Evolutionary conservation across 2,888 invertebrate species (phyloP), one percentile per base, ranked within the genome.

Genomic region (Drosophila nr. medialis): DNA sequence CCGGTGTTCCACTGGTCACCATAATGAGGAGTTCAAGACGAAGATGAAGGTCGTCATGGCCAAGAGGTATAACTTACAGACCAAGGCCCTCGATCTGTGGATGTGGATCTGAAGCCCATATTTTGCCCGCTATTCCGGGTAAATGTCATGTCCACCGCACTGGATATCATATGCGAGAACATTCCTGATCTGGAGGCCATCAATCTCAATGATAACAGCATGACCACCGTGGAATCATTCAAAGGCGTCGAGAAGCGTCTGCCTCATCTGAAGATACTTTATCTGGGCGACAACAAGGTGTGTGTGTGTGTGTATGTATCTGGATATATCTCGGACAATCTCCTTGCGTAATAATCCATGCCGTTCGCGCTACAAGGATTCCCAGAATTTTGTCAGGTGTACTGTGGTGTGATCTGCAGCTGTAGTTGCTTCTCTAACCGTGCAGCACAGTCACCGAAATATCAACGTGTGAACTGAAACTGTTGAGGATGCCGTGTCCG

Each of bases 151-250:
- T 90, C 95, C 56, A 94, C 95, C 13, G 96, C 96, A 0, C 93
- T 97, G 38, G 96, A 97, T 69, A 96, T 98, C 36, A 96, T 98
- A 45, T 94, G 95, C 15, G 96, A 97, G 76, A 96, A 97, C 91
- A 97, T 98, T 91, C 98, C 98, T 0, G 96, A 97, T 91, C 93
- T 97, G 50, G 95, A 95, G 90, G 97, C 97, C 0, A 92, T 98
- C 10, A 97, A 97, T 93, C 93, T 98, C 36, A 96, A 96, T 90
- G 95, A 96, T 59, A 98, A 98, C 92, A 95, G 95, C 90, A 93
- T 98, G 1, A 93, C 95, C 75, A 94, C 94, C 10, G 92, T 96
- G 62, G 96, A 96, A 63, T 95, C 95, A 77, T 93, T 98, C 75
- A 95, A 94, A 83, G 93, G 94, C 24, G 89, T 97, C 15, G 92